A percentile compares a stretch with the other conserved stretches of the same genome.
These are phyloP conservation scores for Diadophis punctatus DNA, from an alignment of 2,113 vertebrate genomes.

Conservation along the genomic window DNA sequence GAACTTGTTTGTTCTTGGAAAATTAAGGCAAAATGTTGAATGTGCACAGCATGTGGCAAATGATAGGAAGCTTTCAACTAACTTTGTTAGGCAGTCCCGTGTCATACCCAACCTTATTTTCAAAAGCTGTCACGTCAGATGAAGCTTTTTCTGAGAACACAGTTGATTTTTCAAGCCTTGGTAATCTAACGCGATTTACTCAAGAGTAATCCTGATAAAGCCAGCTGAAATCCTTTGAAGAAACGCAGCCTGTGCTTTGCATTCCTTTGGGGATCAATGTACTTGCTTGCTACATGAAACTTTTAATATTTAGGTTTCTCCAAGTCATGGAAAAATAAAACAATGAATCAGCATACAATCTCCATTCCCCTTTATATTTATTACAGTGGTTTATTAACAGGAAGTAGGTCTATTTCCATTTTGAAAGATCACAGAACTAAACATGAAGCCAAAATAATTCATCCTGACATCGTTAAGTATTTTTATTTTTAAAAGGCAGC, in stretches of 20 bases:
- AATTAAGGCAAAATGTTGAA: conserved; percentile 44
- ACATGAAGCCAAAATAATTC: not conserved
- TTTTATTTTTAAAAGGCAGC: not conserved
- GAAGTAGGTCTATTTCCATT: not conserved
- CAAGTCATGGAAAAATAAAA: conserved; percentile 17
- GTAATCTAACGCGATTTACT: not conserved
- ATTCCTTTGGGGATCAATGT: not conserved
- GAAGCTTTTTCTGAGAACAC: conserved; percentile 9
- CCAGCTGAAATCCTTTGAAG: not conserved
- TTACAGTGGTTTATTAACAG: not conserved
- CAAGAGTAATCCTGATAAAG: not conserved
- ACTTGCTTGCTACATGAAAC: not conserved
- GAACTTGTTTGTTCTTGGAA: conserved; percentile 57
- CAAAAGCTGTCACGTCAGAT: conserved; percentile 10
- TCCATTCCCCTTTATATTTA: not conserved
- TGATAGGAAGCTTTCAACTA: conserved; percentile 43
- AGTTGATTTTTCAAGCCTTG: not conserved
- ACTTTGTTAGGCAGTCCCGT: conserved; percentile 35
- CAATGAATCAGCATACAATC: not conserved
- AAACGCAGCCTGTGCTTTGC: not conserved
- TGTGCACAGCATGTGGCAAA: not conserved
- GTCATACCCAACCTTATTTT: conserved; percentile 40
- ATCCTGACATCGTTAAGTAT: not conserved
- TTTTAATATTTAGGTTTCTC: not conserved
- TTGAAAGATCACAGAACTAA: not conserved